Evolutionary conservation across 1,140 invertebrate species (phyloP).

Genomic region (Ylistrum balloti): DNA sequence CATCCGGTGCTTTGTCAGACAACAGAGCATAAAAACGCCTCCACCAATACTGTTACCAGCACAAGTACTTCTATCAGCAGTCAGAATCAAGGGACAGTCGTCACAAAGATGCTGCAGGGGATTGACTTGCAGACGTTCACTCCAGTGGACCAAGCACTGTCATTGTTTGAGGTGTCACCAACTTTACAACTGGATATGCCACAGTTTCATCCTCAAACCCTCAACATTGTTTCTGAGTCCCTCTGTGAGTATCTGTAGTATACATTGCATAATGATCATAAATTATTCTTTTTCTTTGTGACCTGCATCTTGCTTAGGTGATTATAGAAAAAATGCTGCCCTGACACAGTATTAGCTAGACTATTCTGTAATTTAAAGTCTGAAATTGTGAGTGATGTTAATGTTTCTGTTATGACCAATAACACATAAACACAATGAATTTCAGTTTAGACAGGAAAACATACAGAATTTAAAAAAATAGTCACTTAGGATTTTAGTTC

Average conservation of each 20-base stretch:
- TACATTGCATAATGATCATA: too few relatives aligned
- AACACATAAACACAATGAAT: too few relatives aligned
- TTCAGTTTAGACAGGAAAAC: too few relatives aligned
- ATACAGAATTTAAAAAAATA: too few relatives aligned
- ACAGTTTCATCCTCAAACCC: background rate
- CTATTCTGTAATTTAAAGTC: too few relatives aligned
- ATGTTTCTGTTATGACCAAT: too few relatives aligned
- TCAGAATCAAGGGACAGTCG: background rate
- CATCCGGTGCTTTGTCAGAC: background rate
- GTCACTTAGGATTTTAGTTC: too few relatives aligned
- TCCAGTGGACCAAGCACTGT: conserved; percentile 1
- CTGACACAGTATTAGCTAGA: too few relatives aligned
- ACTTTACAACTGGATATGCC: background rate
- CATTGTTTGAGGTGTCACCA: background rate
- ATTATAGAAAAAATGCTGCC: too few relatives aligned
- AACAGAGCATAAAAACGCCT: background rate
- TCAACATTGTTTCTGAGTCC: background rate
- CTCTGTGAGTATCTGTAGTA: background rate
- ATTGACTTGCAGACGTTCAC: background rate
- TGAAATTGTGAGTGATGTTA: too few relatives aligned
- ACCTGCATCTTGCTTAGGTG: too few relatives aligned
- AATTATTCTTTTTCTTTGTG: background rate
- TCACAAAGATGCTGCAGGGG: background rate
- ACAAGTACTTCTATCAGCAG: background rate
- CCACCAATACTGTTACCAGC: background rate